Base-by-base conservation (phyloP, 1,140 invertebrate genomes). In the Solenopsis fugax region DNA sequence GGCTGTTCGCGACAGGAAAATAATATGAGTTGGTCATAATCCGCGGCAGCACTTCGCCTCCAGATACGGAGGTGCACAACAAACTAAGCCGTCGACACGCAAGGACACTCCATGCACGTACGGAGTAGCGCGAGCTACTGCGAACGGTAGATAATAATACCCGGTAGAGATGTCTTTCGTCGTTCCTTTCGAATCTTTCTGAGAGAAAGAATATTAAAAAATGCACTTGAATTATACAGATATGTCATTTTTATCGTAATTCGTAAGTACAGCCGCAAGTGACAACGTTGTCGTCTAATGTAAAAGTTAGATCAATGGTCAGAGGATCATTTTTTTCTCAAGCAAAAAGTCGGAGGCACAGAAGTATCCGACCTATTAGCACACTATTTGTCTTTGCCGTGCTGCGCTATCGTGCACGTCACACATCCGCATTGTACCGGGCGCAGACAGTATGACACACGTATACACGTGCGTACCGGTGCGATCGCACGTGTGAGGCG, bases 1-100 rank as follows among this genome's bases (percentile, higher is more conserved):
- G 65, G 7, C 86, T 90, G 89, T 56, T 87, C 78, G 16, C 86
- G 89, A 90, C 88, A 87, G 89, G 60, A 89, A 90, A 90, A 90
- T 89, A 90, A 90, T 90, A 89, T 82, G 78, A 80, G 69, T 85
- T 85, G 78, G 60, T 52, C 75, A 81, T 89, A 90, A 90, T 90
- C 78, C 69, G 75, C 58, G 78, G 78, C 58, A 73, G 78, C 60
- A 62, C 69, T 85, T 89, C 75, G 67, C 78, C 41, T 78, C 71
- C 82, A 78, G 82, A 85, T 85, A 85, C 75, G 82, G 60, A 84
- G 80, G 80, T 60, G 54, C n/a, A 60, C 80, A 73, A 50, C 80
- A 75, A 84, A 75, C 80, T 75, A 73, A 84, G 80, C 80, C 29
- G 77, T 56, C 50, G 62, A 52, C 76, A 65, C 60, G 54, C 69